phyloP scores from a whole-genome alignment of 1,140 invertebrate species.

The Saccostrea echinata region DNA sequence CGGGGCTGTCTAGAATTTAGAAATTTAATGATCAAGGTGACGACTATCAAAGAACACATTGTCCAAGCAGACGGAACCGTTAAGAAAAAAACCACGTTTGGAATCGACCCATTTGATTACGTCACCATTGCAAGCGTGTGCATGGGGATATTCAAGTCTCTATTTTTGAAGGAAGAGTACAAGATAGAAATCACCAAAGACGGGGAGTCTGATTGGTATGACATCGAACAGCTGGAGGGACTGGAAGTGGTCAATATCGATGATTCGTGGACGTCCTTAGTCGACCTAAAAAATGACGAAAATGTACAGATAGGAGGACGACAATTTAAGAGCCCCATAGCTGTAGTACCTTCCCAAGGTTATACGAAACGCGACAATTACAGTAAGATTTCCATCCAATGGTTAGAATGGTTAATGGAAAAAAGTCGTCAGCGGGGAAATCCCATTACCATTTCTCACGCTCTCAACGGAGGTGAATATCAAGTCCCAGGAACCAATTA shows the following conservation, averaged over 20 bases:
- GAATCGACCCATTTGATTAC: constrained; percentile 51
- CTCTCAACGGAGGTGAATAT: constrained; percentile 52
- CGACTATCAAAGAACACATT: neutral
- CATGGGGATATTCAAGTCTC: constrained; percentile 35
- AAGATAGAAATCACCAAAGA: constrained; percentile 41
- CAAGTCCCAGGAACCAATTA: constrained; percentile 47
- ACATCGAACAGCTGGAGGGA: neutral
- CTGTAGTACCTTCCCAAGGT: constrained; percentile 49
- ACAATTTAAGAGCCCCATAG: constrained; percentile 34
- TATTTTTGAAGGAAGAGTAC: constrained; percentile 42
- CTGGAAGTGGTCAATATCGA: neutral
- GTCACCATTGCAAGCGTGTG: constrained; percentile 52
- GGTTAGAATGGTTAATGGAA: constrained; percentile 54
- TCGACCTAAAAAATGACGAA: neutral
- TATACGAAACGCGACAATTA: constrained; percentile 41
- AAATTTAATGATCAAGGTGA: constrained; percentile 40
- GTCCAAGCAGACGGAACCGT: neutral
- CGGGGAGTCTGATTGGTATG: neutral
- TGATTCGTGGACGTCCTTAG: neutral
- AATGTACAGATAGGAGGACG: constrained; percentile 33
- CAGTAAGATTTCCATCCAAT: constrained; percentile 52
- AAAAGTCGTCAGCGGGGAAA: constrained; percentile 13
- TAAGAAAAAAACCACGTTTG: neutral
- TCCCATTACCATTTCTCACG: constrained; percentile 39
- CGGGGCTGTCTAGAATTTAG: constrained; percentile 47